Evolutionary conservation across 2,888 invertebrate genomes (phyloP), one percentile per base, ranked within the genome.

Genomic region (Tachina grossa): DNA sequence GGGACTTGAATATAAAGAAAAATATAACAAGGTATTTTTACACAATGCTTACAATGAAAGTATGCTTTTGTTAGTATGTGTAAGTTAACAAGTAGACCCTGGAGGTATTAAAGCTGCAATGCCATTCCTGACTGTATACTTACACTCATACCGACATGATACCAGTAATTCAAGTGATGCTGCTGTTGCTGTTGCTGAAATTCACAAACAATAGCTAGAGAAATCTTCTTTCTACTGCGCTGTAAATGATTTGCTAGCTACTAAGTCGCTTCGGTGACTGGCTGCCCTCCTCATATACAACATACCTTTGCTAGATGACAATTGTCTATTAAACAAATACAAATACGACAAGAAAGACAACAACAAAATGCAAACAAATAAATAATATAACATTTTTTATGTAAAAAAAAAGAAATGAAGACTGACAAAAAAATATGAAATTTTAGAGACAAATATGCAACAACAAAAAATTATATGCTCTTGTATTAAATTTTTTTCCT

Each of bases 301-400:
- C 39, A 47, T 63, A 71, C 69, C 77, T 66, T 59, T 53, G 71
- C 84, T 53, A 86, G 86, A 83, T 87, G 87, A 86, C 87, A 87
- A 87, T 87, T 87, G 87, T 87, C 87, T 87, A 87, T 87, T 86
- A 84, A 75, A 85, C 66, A 80, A 83, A 65, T 74, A 77, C 51
- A 84, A 79, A 83, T 75, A 81, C 66, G 63, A 81, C 76, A 77
- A 77, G 57, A 71, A 81, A 84, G 74, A 69, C 79, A 79, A 57
- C 68, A 69, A 65, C 55, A 45, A 75, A 75, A 75, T 69, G 71
- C 75, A 76, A 80, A 79, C 75, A 80, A 79, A 83, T 83, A 83
- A 78, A 83, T 83, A 83, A 72, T 83, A 74, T 72, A 83, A 83
- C 59, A 72, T 63, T 59, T 22, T 75, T 43, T 69, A 14, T 63